Evolutionary conservation across 2,888 invertebrate genomes (phyloP).

Genomic region (Temnothorax ravouxi): DNA sequence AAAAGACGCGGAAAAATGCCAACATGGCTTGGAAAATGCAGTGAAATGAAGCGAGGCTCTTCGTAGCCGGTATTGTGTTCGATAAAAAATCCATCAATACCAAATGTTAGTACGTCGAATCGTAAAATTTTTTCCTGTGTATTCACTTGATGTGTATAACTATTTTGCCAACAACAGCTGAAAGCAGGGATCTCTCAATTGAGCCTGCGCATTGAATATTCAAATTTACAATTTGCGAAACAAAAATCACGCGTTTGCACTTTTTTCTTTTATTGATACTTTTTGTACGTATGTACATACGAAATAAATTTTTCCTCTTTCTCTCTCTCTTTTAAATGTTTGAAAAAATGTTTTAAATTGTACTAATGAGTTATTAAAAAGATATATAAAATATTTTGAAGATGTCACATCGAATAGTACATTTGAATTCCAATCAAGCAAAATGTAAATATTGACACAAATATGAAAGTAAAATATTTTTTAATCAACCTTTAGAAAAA

Average conservation of each 20-base stretch:
- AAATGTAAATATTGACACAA: neutral
- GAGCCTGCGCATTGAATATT: neutral
- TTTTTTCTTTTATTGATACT: neutral
- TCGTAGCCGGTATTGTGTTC: neutral
- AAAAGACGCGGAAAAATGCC: constrained; percentile 38
- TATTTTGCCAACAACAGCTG: neutral
- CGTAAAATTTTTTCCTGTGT: neutral
- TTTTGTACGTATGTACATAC: neutral
- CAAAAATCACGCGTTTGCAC: neutral
- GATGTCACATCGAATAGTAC: neutral
- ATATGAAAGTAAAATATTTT: constrained; percentile 3
- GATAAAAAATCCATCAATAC: neutral
- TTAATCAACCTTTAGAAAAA: neutral
- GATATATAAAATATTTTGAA: neutral
- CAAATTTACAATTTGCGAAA: neutral
- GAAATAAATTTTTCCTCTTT: neutral
- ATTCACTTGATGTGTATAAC: neutral
- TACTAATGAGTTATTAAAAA: neutral
- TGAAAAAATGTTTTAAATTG: neutral
- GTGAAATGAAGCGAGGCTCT: constrained; percentile 13
- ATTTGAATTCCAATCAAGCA: neutral
- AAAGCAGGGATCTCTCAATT: neutral
- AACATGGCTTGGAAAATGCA: constrained; percentile 15
- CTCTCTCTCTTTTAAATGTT: neutral
- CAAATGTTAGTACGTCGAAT: neutral